Base-by-base conservation (phyloP, 1,140 invertebrate species). In the Plectrocnemia conspersa region DNA sequence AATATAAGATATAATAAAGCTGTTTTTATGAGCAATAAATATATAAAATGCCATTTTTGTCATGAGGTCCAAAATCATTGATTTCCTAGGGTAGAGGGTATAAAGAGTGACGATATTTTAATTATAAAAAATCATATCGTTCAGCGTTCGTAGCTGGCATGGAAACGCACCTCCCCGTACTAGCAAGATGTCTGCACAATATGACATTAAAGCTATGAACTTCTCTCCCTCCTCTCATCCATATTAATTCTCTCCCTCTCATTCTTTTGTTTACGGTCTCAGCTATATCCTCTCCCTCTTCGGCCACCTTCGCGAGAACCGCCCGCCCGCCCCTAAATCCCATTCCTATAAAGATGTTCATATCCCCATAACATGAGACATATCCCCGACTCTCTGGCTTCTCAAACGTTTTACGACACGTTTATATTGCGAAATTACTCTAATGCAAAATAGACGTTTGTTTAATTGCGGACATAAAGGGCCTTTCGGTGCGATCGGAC, bases 121-220 rank as follows among this genome's bases (percentile, higher is more conserved):
- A n/a, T 46, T 27, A 1, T n/a, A 21, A 11, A 27, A 46, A 16
- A 42, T n/a, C 19, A 9, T 6, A 3, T 15, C 10, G 2, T 9
- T 19, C 23, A 45, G 15, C 19, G 22, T 49, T 35, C 33, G 29
- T 21, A 56, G 45, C 54, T 47, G 22, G 2, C 2, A 22, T 11
- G 4, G 54, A 22, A 56, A 50, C 54, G 41, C 36, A 21, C 13
- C 23, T 3, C 21, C 36, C 36, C 47, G 22, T 24, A 35, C 32
- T 27, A 32, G 33, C 45, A 56, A 56, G 54, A 47, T 56, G 54
- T 56, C 40, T 41, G 47, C 47, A 50, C 54, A 56, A 56, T 56
- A 56, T 56, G 54, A 56, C 54, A 56, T 56, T 56, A 56, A 56
- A 50, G 47, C 47, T 50, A 50, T 50, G 47, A 50, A 50, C 47